Evolutionary conservation across 2,113 vertebrate species (phyloP), one percentile per base, ranked within the genome.

Genomic region (Engraulis encrasicolus): DNA sequence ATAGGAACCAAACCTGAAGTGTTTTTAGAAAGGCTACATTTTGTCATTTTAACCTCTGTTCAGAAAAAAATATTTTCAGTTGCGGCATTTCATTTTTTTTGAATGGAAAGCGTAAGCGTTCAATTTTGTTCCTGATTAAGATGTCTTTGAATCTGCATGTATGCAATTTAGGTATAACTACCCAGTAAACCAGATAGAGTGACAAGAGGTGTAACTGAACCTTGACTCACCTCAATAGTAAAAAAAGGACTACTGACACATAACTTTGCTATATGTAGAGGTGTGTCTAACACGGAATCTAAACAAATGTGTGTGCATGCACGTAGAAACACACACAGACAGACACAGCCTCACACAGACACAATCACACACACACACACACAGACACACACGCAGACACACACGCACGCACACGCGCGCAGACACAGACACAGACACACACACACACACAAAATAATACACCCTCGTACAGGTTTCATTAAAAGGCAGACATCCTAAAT

Each of bases 381-480:
- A 89, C 80, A 61, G 19, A 50, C 52, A 38, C 15, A 14, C 80
- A 58, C 6, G 6, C 6, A 7, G 17, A 40, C 52, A 61, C n/a
- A n/a, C n/a, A n/a, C 80, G 40, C 36, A 50, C 52, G 36, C 15
- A 14, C 80, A 58, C 6, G 6, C 6, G 14, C 31, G 23, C 52
- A 61, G n/a, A 81, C 34, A 45, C 81, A 45, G 18, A 61, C 52
- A 61, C 80, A 58, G 31, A 54, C 79, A 81, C 34, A 45, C 81
- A 45, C 34, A 61, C 52, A 61, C 80, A 58, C 50, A 54, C 79
- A 81, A 31, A 66, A 66, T 61, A 23, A 6, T 14, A 66, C 12
- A 23, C 58, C 58, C 78, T 79, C 48, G 80, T 88, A 78, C 79
- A 89, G 71, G 83, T 89, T 86, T 91, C 79, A 89, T 83, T 84